Evolutionary conservation across 2,797 vertebrate genomes (phyloP), one percentile per base, ranked within the genome.

Genomic region (Melanotaenia maccullochi): DNA sequence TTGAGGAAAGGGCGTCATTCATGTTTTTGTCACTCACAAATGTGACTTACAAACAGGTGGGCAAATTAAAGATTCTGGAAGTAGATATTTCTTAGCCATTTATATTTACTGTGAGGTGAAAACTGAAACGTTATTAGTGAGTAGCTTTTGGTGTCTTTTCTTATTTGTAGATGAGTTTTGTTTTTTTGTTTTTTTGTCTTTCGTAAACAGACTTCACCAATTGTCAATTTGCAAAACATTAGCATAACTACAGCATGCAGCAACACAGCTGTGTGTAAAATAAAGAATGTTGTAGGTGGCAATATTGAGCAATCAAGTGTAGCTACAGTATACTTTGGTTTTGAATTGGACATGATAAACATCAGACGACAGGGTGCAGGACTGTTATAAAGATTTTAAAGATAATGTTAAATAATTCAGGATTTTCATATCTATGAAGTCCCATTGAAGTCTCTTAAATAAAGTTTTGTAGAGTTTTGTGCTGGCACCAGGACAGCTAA

Each of bases 341-440:
- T 52, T 73, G 42, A 86, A 87, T 81, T 84, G 77, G 72, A 84
- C 82, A 63, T 79, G 69, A 75, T 76, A 82, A 89, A 88, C 64
- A 78, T 54, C 60, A 64, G 51, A 67, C 73, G 68, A 71, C 12
- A 16, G 70, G 13, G 75, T 33, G 47, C 42, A 51, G n/a, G 49
- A 71, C 28, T 6, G 62, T 38, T 67, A 8, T 71, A 51, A 28
- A 60, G 40, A 76, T 83, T 79, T 82, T 61, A 66, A 70, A 75
- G 38, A 66, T 73, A 44, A 61, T 55, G 60, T 73, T 63, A 25
- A 81, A 71, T 61, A 9, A 75, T 79, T 76, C 78, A 57, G 67
- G 25, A 20, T 73, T 73, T 75, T 64, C 35, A 62, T 38, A 38
- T 59, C 33, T 65, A 14, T 55, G 61, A 30, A 69, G 76, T 68